Percentiles rank a stretch among this genome's conserved stretches.
These are phyloP conservation scores for Uloborus diversus DNA, from an alignment of 1,140 invertebrate species.

Conservation along the genomic window DNA sequence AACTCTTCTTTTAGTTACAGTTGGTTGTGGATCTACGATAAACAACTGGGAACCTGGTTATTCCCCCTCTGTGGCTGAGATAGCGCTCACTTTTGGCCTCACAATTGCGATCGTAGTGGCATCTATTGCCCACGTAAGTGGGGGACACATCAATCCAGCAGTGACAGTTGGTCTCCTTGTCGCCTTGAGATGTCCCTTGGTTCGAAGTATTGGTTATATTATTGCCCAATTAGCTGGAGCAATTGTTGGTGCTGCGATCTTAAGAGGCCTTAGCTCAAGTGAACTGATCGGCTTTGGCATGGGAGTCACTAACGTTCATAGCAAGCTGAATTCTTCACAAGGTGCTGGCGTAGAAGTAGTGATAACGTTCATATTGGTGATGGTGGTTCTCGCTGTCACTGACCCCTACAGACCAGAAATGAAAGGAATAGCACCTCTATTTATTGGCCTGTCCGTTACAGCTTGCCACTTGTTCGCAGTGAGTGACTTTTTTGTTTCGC, in stretches of 20 bases:
- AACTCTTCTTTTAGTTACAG: constrained; percentile 82
- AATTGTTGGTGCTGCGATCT: constrained; percentile 65
- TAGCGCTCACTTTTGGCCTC: constrained; percentile 87
- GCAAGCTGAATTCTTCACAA: constrained; percentile 69
- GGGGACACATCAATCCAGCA: constrained; percentile 89
- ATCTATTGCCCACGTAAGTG: constrained; percentile 83
- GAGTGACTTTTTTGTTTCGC: too few relatives aligned
- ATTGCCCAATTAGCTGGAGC: constrained; percentile 81
- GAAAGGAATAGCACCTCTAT: constrained; percentile 84
- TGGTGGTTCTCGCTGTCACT: constrained; percentile 86
- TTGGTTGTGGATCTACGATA: constrained; percentile 78
- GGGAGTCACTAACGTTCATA: constrained; percentile 68
- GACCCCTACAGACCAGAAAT: constrained; percentile 77
- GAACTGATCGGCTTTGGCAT: constrained; percentile 61
- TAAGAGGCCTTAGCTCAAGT: constrained; percentile 68
- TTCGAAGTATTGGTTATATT: constrained; percentile 80
- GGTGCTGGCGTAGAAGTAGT: constrained; percentile 84
- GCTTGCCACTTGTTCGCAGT: constrained; percentile 86
- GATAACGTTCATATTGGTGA: constrained; percentile 86
- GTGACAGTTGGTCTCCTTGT: constrained; percentile 81
- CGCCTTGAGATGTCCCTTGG: constrained; percentile 79
- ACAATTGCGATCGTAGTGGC: constrained; percentile 82
- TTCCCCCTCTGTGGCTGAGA: constrained; percentile 71
- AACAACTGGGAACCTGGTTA: not conserved
- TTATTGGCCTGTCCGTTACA: constrained; percentile 86